Evolutionary conservation across 1,140 invertebrate species (phyloP), one percentile per base, ranked within the genome.

Genomic region (Plodia interpunctella): DNA sequence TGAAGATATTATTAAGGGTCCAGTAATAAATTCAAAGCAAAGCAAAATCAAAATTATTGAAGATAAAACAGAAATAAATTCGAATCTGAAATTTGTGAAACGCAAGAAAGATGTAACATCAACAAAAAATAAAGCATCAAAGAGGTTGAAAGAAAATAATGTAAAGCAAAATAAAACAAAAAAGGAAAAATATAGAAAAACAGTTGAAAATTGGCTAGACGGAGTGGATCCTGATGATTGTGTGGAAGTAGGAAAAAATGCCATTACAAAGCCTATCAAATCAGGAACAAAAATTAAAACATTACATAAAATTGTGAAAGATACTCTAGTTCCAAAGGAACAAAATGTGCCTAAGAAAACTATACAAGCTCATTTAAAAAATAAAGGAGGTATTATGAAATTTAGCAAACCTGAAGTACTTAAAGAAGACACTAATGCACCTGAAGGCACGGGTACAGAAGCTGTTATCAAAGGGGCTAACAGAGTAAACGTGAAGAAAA

Each of bases 361-460:
- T 10, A 49, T 83, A n/a, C 84, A 85, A 71, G 59, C 84, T 2
- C 74, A 69, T 59, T 60, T 87, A 38, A 67, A 65, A 11, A 83
- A 87, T 52, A 80, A 79, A 64, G 70, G 69, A 60, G 81, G 81
- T 2, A 49, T 80, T 10, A 83, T 88, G 83, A 88, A 83, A 65
- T 88, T 67, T 68, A 49, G 44, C 2, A 77, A 76, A 59, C 77
- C 84, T 10, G 73, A 70, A 61, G 57, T 60, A 18, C 35, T 17
- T 32, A 13, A 49, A 17, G 28, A 35, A 21, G 2, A 1, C 30
- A 32, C 4, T 10, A 32, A 60, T 9, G 5, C n/a, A 4, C 10
- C 8, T 13, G 38, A 17, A 15, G 38, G 15, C 3, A 15, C 2
- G 2, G 38, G 2, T 44, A 55, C 17, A 6, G 38, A 32, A 28